Conservation (phyloP, 2,888 invertebrate genomes). For the Drosophila mercatorum region DNA sequence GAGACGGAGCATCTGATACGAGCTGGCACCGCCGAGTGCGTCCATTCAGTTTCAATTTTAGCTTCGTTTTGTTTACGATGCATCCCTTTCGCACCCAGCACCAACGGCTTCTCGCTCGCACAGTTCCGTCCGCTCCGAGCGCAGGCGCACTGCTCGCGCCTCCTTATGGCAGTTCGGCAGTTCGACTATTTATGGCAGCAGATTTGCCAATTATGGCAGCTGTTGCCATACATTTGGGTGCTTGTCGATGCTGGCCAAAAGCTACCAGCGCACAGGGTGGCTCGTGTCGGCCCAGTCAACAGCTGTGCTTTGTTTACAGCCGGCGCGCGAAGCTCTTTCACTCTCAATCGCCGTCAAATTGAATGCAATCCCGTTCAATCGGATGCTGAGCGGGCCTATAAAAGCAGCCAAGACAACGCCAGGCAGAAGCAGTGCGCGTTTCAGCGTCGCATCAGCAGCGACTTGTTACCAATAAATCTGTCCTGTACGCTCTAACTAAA, state of each 20-base stretch:
- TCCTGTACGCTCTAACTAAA: constrained; percentile 18
- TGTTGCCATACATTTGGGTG: constrained; percentile 25
- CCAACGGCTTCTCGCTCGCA: constrained; percentile 23
- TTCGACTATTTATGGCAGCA: constrained; percentile 43
- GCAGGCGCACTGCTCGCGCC: constrained; percentile 46
- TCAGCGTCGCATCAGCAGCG: constrained; percentile 10
- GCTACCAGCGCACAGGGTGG: constrained; percentile 29
- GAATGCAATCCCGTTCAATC: constrained; percentile 18
- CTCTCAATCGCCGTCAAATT: constrained; percentile 7
- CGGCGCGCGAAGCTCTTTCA: constrained; percentile 29
- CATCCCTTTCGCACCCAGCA: constrained; percentile 67
- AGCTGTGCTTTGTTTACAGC: constrained; percentile 73
- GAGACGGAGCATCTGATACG: constrained; percentile 58
- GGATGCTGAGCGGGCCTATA: constrained; percentile 51
- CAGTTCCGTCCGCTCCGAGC: constrained; percentile 7
- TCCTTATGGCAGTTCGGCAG: neutral
- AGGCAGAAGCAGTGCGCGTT: constrained; percentile 20
- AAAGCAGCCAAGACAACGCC: constrained; percentile 35
- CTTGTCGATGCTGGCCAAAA: constrained; percentile 35
- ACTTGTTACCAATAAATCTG: neutral
- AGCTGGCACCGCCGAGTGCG: constrained; percentile 24
- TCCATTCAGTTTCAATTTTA: constrained; percentile 33
- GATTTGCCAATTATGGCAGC: constrained; percentile 17
- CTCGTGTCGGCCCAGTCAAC: constrained; percentile 18
- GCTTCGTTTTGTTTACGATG: constrained; percentile 78